Evolutionary conservation across 2,888 invertebrate genomes (phyloP).

Genomic region (Empis livida): DNA sequence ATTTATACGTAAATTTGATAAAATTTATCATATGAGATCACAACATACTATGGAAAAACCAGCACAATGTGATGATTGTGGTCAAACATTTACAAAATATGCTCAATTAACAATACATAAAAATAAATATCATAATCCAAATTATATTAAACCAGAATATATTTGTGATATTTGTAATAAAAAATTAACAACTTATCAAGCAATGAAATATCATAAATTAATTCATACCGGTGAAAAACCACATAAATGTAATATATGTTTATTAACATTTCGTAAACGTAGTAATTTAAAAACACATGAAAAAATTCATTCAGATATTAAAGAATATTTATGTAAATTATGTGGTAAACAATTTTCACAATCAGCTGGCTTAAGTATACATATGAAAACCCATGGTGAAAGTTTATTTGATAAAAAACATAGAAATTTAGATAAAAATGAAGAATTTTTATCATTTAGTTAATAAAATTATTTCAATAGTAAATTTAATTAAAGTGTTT

Average conservation of each 20-base stretch:
- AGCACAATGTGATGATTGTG: conserved; percentile 9
- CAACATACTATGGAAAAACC: conserved; percentile 5
- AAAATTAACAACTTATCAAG: neutral
- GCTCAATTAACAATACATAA: conserved; percentile 6
- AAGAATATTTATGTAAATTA: conserved; percentile 15
- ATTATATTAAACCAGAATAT: neutral
- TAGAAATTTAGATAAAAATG: too few relatives aligned
- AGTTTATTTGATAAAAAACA: too few relatives aligned
- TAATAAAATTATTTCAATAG: too few relatives aligned
- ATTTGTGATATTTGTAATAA: conserved; percentile 7
- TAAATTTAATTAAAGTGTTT: too few relatives aligned
- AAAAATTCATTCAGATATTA: conserved; percentile 6
- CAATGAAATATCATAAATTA: conserved; percentile 6
- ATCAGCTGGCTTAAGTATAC: conserved; percentile 11
- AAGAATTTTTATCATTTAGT: too few relatives aligned
- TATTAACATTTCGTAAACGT: conserved; percentile 4
- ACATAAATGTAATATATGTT: conserved; percentile 8
- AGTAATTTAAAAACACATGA: conserved; percentile 4
- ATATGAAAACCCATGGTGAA: conserved; percentile 7
- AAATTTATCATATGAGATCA: neutral
- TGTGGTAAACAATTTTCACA: conserved; percentile 9
- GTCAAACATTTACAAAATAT: conserved; percentile 5
- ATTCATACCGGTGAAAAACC: conserved; percentile 8
- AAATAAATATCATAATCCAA: conserved; percentile 6
- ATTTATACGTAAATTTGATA: conserved; percentile 1